These are phyloP conservation scores for Megaceryle alcyon DNA, from an alignment of 2,797 vertebrate species.

Conservation along the genomic window DNA sequence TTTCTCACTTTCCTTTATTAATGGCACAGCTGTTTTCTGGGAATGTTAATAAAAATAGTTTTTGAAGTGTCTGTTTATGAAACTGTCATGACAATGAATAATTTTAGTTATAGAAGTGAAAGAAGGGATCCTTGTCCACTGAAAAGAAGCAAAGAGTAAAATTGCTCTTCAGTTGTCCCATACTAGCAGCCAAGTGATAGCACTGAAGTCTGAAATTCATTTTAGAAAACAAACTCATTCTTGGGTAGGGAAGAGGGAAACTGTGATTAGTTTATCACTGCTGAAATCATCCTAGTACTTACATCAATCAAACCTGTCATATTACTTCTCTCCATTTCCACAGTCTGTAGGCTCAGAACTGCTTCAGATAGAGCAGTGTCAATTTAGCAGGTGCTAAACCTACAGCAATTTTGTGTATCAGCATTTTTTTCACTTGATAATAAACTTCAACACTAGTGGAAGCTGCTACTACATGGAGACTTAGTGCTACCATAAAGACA, in stretches of 20 bases:
- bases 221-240: neutral
- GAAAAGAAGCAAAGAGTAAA: neutral
- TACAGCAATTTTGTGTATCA: slow-evolving; percentile 30
- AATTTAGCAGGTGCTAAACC: slow-evolving; percentile 43
- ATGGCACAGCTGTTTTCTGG: neutral
- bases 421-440: slow-evolving; percentile 35
- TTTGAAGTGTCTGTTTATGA: neutral
- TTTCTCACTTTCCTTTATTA: neutral
- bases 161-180: neutral
- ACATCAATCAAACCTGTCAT: slow-evolving; percentile 16
- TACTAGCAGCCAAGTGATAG: neutral
- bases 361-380: neutral
- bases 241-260: neutral
- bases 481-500: slow-evolving; percentile 50
- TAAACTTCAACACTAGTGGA: slow-evolving; percentile 22
- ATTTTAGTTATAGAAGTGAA: neutral
- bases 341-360: neutral
- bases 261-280: neutral
- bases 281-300: neutral
- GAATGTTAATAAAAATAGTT: neutral
- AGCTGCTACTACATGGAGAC: neutral
- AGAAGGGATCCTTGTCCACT: neutral
- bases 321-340: neutral
- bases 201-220: neutral
- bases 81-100: neutral